These are phyloP conservation scores for Dromas ardeola DNA, from an alignment of 2,113 vertebrate genomes.

Conservation along the genomic window DNA sequence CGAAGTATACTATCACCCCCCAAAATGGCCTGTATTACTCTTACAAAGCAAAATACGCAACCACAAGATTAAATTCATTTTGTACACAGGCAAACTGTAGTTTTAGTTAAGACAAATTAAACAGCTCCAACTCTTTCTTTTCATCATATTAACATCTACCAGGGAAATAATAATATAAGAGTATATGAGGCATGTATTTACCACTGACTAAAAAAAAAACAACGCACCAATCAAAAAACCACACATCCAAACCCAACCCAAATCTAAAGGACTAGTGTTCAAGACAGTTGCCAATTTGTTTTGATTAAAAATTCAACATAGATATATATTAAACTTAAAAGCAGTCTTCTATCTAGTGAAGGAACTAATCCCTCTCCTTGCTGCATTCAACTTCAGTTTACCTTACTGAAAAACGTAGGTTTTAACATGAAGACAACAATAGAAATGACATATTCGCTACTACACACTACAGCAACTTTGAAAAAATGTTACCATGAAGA, in stretches of 20 bases:
- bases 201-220: not conserved
- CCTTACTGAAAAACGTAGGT: not conserved
- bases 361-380: not conserved
- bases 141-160: not conserved
- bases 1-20: not conserved
- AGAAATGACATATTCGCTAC: not conserved
- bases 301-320: not conserved
- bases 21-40: not conserved
- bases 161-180: not conserved
- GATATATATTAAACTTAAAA: not conserved
- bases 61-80: not conserved
- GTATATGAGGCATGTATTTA: not conserved
- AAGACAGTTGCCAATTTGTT: not conserved
- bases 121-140: not conserved
- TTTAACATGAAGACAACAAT: not conserved
- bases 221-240: not conserved
- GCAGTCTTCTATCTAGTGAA: not conserved
- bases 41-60: not conserved
- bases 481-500: not conserved
- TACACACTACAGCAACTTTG: accelerated
- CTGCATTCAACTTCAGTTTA: not conserved
- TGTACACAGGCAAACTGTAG: not conserved
- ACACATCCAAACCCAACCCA: not conserved
- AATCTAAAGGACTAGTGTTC: not conserved
- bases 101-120: not conserved